Evolutionary conservation across 2,888 invertebrate genomes (phyloP), one percentile per base, ranked within the genome.

Genomic region (Schrankia costaestrigalis): DNA sequence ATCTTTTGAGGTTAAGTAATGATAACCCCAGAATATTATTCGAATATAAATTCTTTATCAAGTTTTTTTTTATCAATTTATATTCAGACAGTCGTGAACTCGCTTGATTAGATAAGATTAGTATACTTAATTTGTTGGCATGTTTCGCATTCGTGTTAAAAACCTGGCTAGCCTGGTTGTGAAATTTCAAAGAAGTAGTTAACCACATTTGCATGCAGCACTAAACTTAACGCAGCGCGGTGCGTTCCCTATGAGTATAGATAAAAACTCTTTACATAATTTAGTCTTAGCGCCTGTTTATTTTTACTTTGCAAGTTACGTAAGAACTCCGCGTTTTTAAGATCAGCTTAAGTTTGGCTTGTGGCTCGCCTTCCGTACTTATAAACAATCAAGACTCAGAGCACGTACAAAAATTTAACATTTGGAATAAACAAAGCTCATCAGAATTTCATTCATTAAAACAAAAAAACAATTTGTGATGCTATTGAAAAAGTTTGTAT

Each of bases 251-350:
- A 63, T 63, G 49, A 57, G 54, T 56, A 51, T 53, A 65, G 67
- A 71, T 71, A 72, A 74, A 73, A 72, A 72, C 65, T 55, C 60
- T 70, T 70, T 72, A 69, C 69, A 78, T 77, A 71, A 77, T 72
- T 53, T 61, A 41, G 52, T 48, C 50, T 62, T 60, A 58, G 56
- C 68, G 61, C 56, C 59, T 66, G 63, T 70, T 71, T 68, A 62
- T 56, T 55, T 66, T 60, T 49, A 44, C 28, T 40, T 28, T 57
- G 50, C 58, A 41, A 47, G 55, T 76, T 73, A 68, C 56, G 61
- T 73, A 75, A 74, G 69, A 64, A 46, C 25, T 35, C 46, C 52
- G 62, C 64, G 63, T 64, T 69, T 70, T 68, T 56, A 52, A 51
- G 52, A 45, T 53, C 34, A 48, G 45, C 55, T 50, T 49, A 43